Conservation (phyloP, 2,797 vertebrate genomes). For the Etheostoma perlongum region DNA sequence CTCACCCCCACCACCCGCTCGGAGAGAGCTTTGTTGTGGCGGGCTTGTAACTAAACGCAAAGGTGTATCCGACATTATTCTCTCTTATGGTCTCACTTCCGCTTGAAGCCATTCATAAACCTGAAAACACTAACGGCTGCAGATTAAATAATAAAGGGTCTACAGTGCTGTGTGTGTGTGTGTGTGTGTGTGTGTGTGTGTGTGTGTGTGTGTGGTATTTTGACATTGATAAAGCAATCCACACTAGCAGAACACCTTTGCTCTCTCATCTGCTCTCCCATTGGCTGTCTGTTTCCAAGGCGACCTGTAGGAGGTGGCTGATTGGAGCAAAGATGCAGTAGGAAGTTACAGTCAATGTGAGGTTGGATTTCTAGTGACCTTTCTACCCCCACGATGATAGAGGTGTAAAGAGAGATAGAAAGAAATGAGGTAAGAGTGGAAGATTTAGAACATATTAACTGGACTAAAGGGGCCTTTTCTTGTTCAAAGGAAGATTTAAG, state of each 20-base stretch:
- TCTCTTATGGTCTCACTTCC: not conserved
- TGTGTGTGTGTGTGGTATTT: not conserved
- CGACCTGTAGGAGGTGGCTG: constrained; percentile 60
- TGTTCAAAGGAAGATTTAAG: constrained; percentile 54
- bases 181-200: no score
- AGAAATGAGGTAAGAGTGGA: constrained; percentile 17
- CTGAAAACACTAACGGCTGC: constrained; percentile 20
- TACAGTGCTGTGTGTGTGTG: not conserved
- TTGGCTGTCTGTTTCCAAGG: constrained; percentile 72
- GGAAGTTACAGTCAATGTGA: constrained; percentile 54
- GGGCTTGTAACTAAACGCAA: constrained; percentile 12
- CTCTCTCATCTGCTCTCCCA: constrained; percentile 55
- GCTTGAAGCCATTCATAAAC: constrained; percentile 25
- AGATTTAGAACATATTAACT: constrained; percentile 11
- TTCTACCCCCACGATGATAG: constrained; percentile 43
- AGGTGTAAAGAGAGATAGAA: constrained; percentile 15
- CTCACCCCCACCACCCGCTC: not conserved
- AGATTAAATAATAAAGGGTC: constrained; percentile 1
- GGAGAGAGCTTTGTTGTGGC: constrained; percentile 20
- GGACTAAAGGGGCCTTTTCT: constrained; percentile 37
- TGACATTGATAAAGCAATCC: constrained; percentile 43
- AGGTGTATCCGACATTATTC: constrained; percentile 12
- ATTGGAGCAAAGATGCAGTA: constrained; percentile 63
- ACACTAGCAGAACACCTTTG: constrained; percentile 57
- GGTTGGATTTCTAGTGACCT: constrained; percentile 62